phyloP scores from a whole-genome alignment of 2,888 invertebrate species.

The Tromatobia lineatoria region DNA sequence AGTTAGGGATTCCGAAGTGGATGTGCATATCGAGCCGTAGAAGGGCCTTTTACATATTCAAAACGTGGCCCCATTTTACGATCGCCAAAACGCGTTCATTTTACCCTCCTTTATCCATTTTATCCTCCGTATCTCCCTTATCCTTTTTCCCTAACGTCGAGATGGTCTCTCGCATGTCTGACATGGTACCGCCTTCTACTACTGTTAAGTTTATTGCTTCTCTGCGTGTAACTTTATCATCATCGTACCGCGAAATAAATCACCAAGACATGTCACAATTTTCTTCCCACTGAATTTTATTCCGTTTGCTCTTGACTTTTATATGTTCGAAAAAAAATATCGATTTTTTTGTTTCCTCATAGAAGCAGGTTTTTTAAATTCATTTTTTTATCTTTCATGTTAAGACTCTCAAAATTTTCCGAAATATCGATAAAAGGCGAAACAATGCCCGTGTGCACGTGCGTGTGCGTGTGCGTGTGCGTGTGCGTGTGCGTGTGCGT shows the following conservation, averaged over 20 bases:
- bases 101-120: slow-evolving; percentile 7
- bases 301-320: background rate
- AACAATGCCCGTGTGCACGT: too few relatives aligned
- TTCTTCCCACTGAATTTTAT: background rate
- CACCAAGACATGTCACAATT: background rate
- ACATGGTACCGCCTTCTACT: slow-evolving; percentile 28
- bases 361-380: too few relatives aligned
- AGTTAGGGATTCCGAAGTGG: slow-evolving; percentile 13
- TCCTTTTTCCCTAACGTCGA: background rate
- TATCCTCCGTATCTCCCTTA: background rate
- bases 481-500: too few relatives aligned
- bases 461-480: too few relatives aligned
- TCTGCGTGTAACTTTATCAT: slow-evolving; percentile 20
- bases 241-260: background rate
- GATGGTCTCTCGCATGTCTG: slow-evolving; percentile 7
- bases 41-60: slow-evolving; percentile 66
- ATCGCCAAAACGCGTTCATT: slow-evolving; percentile 20
- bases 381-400: too few relatives aligned
- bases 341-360: too few relatives aligned
- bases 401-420: too few relatives aligned
- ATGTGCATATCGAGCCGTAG: slow-evolving; percentile 32
- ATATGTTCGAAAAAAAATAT: background rate
- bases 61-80: slow-evolving; percentile 60
- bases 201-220: slow-evolving; percentile 20
- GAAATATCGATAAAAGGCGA: too few relatives aligned